Evolutionary conservation across 2,888 invertebrate species (phyloP), one percentile per base, ranked within the genome.

Genomic region (Amiota communis): DNA sequence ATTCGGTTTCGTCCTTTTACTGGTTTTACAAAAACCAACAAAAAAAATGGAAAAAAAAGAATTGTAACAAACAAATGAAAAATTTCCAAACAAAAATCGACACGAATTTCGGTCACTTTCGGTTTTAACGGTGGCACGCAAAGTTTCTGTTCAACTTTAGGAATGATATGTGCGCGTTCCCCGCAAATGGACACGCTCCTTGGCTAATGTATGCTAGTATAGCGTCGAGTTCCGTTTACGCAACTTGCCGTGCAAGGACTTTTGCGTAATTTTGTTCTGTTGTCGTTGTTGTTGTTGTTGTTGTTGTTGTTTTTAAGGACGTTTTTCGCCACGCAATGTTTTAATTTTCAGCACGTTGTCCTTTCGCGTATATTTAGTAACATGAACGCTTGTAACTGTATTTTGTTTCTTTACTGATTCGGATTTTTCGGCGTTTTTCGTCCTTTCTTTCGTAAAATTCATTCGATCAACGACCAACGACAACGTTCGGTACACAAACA

Each of bases 301-400:
- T 8, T 61, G 61, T 63, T 53, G 63, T 15, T 63, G 69, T 36
- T 61, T 72, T n/a, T 15, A 12, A 11, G 12, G 20, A 59, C 83
- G 76, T 75, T 70, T 80, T 83, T 77, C 74, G 83, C 85, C 83
- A 83, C 85, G 85, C 83, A 84, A 85, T 78, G 82, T 83, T 83
- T 83, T 84, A 84, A 84, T 83, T 83, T 85, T 78, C 81, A 82
- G 83, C 80, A 83, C 85, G 82, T 84, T 80, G 77, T 75, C 59
- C 59, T 59, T 59, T 59, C 17, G 74, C 74, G 71, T 78, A 72
- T 70, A 6, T 0, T 36, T 6, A 36, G 36, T 36, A 36, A 36
- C 53, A 13, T 53, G 53, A 2, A 15, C 53, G 53, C 53, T n/a
- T 53, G 53, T 53, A 53, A 53, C 53, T 8, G 9, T 12, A 9